A percentile compares a stretch with the other conserved stretches of the same genome.
Evolutionary conservation across 2,888 invertebrate species (phyloP).

Genomic region (Tethea ocularis): DNA sequence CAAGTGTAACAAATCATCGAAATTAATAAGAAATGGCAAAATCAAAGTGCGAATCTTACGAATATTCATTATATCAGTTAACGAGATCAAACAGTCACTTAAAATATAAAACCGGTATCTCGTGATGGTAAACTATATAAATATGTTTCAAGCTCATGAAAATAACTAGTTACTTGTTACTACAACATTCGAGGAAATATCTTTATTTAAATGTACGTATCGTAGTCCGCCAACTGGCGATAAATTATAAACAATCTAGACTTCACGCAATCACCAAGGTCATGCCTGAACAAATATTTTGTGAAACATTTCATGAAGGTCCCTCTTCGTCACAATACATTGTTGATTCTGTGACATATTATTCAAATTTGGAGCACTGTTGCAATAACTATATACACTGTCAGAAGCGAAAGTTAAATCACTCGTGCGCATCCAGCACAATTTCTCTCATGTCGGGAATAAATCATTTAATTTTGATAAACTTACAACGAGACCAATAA

Average conservation of each 20-base stretch:
- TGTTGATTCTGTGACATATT: slow-evolving; percentile 13
- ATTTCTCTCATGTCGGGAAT: slow-evolving; percentile 40
- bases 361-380: slow-evolving; percentile 33
- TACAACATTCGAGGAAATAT: background rate
- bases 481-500: slow-evolving; percentile 21
- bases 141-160: background rate
- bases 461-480: slow-evolving; percentile 24
- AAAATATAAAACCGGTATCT: background rate
- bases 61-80: too few species aligned
- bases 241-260: slow-evolving; percentile 45
- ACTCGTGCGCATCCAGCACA: slow-evolving; percentile 70
- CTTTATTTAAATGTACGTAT: background rate
- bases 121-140: background rate
- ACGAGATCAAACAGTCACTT: too few species aligned
- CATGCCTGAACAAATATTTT: slow-evolving; percentile 29
- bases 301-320: slow-evolving; percentile 20
- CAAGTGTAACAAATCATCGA: background rate
- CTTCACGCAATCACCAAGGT: slow-evolving; percentile 44
- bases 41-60: background rate
- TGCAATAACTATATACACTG: slow-evolving; percentile 36
- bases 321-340: slow-evolving; percentile 18
- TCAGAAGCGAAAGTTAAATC: slow-evolving; percentile 68
- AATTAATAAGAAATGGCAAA: background rate
- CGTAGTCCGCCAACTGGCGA: slow-evolving; percentile 31
- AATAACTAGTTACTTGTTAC: background rate